A percentile compares a stretch with the other conserved stretches of the same genome.
These are phyloP conservation scores for Sussaba pulchella DNA, from an alignment of 2,888 invertebrate species.

Conservation along the genomic window DNA sequence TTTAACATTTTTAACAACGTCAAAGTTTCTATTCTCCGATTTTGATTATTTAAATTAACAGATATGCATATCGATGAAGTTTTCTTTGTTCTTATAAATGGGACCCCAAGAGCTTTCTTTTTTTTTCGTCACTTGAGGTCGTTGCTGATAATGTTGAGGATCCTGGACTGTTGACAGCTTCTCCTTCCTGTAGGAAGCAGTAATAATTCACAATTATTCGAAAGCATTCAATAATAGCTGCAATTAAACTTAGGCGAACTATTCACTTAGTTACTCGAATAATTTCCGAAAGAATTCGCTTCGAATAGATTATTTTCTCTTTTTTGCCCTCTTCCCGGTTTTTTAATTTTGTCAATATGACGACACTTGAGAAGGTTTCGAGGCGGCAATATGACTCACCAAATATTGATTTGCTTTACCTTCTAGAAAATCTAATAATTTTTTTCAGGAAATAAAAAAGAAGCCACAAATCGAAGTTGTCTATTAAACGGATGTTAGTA, in stretches of 20 bases:
- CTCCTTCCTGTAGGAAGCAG: slow-evolving; percentile 76
- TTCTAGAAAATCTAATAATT: no score
- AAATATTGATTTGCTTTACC: no score
- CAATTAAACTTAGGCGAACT: background rate
- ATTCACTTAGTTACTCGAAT: background rate
- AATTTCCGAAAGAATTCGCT: no score
- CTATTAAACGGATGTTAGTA: no score
- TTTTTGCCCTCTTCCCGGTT: no score
- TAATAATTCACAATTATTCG: slow-evolving; percentile 15
- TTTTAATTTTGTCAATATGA: no score
- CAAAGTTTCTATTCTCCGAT: slow-evolving; percentile 18
- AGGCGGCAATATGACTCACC: no score
- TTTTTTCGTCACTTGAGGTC: slow-evolving; percentile 78
- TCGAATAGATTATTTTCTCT: no score
- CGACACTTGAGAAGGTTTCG: no score
- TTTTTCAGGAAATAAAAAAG: no score
- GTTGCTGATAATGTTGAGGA: slow-evolving; percentile 81
- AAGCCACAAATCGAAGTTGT: no score
- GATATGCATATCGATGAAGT: slow-evolving; percentile 90
- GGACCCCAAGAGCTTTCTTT: slow-evolving; percentile 89
- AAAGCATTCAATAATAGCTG: slow-evolving; percentile 26
- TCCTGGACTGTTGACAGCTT: slow-evolving; percentile 76
- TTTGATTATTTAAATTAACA: slow-evolving; percentile 83
- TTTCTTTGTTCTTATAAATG: slow-evolving; percentile 90
- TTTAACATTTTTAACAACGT: slow-evolving; percentile 40